Conservation (phyloP, 2,888 invertebrate species). For the Nasonovia ribisnigri region DNA sequence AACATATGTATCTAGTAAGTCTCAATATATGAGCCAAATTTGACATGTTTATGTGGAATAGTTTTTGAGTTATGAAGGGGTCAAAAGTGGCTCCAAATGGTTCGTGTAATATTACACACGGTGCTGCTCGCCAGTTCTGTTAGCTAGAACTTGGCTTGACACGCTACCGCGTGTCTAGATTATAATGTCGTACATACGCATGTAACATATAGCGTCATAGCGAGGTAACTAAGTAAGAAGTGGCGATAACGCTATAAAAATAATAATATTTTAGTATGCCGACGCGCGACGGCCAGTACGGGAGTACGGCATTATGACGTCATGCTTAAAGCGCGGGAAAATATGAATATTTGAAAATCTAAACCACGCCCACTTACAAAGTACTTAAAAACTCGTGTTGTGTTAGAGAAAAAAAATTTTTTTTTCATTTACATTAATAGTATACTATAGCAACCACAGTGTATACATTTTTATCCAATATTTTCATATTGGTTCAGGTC, state of each 20-base stretch:
- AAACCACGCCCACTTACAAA: neutral
- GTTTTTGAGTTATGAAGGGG: too few species aligned
- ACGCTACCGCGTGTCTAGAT: too few species aligned
- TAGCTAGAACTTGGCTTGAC: too few species aligned
- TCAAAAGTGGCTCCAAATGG: too few species aligned
- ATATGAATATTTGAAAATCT: constrained; percentile 25
- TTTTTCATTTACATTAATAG: constrained; percentile 8
- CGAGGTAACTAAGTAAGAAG: too few species aligned
- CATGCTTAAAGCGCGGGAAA: neutral
- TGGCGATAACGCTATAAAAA: too few species aligned
- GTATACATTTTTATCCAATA: constrained; percentile 28
- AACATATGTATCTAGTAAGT: too few species aligned
- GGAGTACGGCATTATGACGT: constrained; percentile 3
- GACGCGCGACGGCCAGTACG: neutral
- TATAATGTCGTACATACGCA: neutral
- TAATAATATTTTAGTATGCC: neutral
- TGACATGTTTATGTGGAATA: too few species aligned
- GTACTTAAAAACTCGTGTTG: constrained; percentile 13
- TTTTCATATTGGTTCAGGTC: constrained; percentile 36
- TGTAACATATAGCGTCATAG: too few species aligned
- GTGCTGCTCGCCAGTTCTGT: too few species aligned
- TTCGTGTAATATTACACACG: too few species aligned
- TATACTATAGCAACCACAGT: neutral
- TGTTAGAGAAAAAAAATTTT: constrained; percentile 19
- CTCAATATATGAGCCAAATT: too few species aligned